Evolutionary conservation across 23 tunicate species (phyloP), one percentile per base, ranked within the genome.

Genomic region (Corella eumyota): DNA sequence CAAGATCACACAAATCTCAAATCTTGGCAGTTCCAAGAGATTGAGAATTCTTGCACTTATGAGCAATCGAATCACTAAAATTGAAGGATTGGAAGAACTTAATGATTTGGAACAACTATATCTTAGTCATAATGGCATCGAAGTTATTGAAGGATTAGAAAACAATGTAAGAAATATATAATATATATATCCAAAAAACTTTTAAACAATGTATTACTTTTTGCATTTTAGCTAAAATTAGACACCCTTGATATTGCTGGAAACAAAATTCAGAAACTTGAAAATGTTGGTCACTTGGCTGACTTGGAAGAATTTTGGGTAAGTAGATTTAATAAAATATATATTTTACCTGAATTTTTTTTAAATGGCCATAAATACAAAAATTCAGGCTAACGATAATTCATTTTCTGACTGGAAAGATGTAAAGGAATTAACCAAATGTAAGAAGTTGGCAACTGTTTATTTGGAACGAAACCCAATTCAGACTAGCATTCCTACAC

Each of bases 261-360:
- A 49, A 88, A 88, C 58, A 78, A 73, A 69, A 72, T 88, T 29
- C 72, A 38, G 21, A 66, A 27, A 47, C 36, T 88, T 5, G 96
- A 88, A 61, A 79, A 79, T 66, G n/a, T 88, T 45, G 66, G 35
- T 3, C 96, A 88, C 48, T 52, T 88, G 2, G 24, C 36, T 32
- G 77, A 88, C 1, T 55, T 92, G 25, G 79, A 82, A 64, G 98
- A 92, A 56, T 72, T 92, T 60, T 92, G 98, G 98, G 91, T 92
- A 40, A 65, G 65, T 55, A 32, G 2, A 30, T 7, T 30, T 6
- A 3, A 2, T 28, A 50, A 44, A 45, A 45, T 11, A 13, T 7
- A 63, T 44, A 6, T 44, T 22, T 15, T 9, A 40, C 15, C 11
- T 11, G 13, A 9, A 40, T 40, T n/a, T n/a, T n/a, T n/a, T n/a